A percentile compares a stretch with the other conserved stretches of the same genome.
phyloP scores from a whole-genome alignment of 1,140 invertebrate genomes.

The Hypothenemus hampei region DNA sequence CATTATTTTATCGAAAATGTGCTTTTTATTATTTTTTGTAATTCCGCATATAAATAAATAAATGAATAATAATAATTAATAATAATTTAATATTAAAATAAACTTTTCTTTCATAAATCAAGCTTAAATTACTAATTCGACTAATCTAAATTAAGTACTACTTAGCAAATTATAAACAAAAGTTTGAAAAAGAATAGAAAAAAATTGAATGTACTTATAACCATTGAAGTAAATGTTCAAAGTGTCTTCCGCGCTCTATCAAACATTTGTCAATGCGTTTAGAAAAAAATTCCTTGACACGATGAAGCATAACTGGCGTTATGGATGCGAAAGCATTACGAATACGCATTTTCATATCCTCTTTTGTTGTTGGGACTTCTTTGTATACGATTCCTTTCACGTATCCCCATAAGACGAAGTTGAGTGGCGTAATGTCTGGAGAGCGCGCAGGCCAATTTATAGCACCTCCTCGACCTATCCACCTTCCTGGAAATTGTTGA shows the following conservation, averaged over 20 bases:
- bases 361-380: not conserved
- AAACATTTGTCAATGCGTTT: not conserved
- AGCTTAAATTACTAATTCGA: too few relatives aligned
- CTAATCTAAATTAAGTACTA: too few relatives aligned
- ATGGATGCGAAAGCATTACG: not conserved
- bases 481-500: constrained; percentile 39
- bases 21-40: too few relatives aligned
- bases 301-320: not conserved
- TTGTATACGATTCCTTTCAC: constrained; percentile 10
- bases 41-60: too few relatives aligned
- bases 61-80: too few relatives aligned
- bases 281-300: not conserved
- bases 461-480: constrained; percentile 44
- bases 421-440: constrained; percentile 43
- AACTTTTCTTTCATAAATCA: too few relatives aligned
- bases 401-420: constrained; percentile 46
- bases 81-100: too few relatives aligned
- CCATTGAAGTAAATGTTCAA: not conserved
- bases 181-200: not conserved
- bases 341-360: not conserved
- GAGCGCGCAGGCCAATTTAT: constrained; percentile 46
- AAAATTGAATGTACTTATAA: not conserved
- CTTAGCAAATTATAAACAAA: too few relatives aligned
- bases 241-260: not conserved
- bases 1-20: too few relatives aligned